phyloP scores from a whole-genome alignment of 2,888 invertebrate species.

The Ellobium chinense region DNA sequence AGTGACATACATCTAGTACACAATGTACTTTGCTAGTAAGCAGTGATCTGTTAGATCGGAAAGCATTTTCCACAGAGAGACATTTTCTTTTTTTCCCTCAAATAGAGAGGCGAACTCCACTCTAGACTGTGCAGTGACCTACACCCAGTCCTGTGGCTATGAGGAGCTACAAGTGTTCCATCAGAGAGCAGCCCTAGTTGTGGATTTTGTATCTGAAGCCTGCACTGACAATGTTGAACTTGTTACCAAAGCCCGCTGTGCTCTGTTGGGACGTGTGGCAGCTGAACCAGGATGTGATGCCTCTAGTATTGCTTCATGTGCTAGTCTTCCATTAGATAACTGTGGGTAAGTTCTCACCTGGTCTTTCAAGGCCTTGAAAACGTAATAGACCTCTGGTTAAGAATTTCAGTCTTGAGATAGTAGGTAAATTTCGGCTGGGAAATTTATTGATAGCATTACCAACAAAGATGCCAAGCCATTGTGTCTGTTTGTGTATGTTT shows the following conservation, averaged over 20 bases:
- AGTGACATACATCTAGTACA: no score
- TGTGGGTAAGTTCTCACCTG: conserved; percentile 29
- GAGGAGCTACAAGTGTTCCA: neutral
- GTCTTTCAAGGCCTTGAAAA: no score
- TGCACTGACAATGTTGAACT: conserved; percentile 9
- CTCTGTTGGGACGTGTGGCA: conserved; percentile 9
- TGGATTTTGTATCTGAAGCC: conserved; percentile 18
- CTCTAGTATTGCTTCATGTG: neutral
- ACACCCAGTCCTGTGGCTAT: conserved; percentile 10
- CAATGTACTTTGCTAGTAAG: no score
- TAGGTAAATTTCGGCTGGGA: no score
- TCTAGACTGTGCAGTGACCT: conserved; percentile 19
- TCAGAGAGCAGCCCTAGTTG: neutral
- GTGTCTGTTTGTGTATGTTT: no score
- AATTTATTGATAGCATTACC: no score
- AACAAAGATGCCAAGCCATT: no score
- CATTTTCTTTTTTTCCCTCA: neutral
- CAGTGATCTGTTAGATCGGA: no score
- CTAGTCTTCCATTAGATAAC: neutral
- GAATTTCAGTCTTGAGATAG: no score
- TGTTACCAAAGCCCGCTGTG: conserved; percentile 16
- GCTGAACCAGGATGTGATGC: neutral
- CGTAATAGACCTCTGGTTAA: no score
- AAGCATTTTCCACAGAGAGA: no score
- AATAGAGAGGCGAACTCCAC: conserved; percentile 12